Evolutionary conservation across 2,888 invertebrate genomes (phyloP), one percentile per base, ranked within the genome.

Genomic region (Drosophila rellima): DNA sequence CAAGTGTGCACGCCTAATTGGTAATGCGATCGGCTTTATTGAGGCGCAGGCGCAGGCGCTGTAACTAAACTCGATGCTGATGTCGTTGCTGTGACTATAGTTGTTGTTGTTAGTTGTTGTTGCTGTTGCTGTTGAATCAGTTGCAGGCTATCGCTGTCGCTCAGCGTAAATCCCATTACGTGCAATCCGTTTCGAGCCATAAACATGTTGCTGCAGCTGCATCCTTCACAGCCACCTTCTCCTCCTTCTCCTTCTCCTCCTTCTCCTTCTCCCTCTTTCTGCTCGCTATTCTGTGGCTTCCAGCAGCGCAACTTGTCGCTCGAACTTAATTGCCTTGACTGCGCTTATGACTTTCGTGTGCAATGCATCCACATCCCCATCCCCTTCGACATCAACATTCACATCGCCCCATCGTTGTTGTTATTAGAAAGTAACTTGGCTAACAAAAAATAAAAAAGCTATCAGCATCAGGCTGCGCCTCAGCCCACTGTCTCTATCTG

Each of bases 1-100:
- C 82, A 75, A 84, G 88, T 89, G 89, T 89, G 89, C 88, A 89
- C 89, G 89, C 85, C 88, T 86, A 86, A 86, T 86, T 86, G 85
- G 85, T 86, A 86, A 86, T 89, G 85, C 85, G 88, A 86, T 86
- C 85, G 85, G 84, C 85, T 89, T 86, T 87, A 89, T 89, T 87
- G 88, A 84, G 88, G 56, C 74, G 39, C 65, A 55, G 55, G 51
- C 37, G 33, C 64, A 57, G 65, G 47, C 65, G 60, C 60, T 70
- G 64, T 17, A 70, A 68, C 80, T 64, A 62, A 56, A 63, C 44
- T 78, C 52, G 52, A 47, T 50, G 62, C 42, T 50, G 31, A 11
- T 33, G 51, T 57, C 47, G 29, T 17, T 37, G 56, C 15, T 42
- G 39, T 13, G 23, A 42, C 48, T 54, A n/a, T n/a, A n/a, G 20